Conservation (phyloP, 2,888 invertebrate genomes). For the Lepidocyrtoides sp. region DNA sequence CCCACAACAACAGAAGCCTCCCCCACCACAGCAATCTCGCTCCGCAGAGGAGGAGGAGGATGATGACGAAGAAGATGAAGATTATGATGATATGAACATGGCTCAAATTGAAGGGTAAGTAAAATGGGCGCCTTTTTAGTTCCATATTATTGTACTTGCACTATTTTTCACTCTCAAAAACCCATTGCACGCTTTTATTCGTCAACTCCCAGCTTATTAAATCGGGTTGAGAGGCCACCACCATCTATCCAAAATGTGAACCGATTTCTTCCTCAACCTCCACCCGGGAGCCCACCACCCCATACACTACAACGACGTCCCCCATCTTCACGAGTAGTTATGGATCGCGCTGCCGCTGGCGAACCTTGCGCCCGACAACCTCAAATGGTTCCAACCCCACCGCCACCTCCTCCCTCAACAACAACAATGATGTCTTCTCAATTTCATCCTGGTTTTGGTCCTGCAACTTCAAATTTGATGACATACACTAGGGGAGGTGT, state of each 20-base stretch:
- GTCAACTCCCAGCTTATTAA: conserved; percentile 45
- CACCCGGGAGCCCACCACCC: conserved; percentile 14
- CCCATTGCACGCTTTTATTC: too few species aligned
- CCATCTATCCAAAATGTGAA: background rate
- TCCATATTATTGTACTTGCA: background rate
- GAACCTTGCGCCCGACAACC: conserved; percentile 37
- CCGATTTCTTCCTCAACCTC: conserved; percentile 48
- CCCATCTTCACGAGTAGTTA: background rate
- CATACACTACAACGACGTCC: background rate
- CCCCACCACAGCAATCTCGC: conserved; percentile 27
- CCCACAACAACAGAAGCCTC: conserved; percentile 15
- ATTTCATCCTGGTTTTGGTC: conserved; percentile 58
- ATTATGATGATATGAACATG: conserved; percentile 69
- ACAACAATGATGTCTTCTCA: background rate
- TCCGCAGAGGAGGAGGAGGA: conserved; percentile 69
- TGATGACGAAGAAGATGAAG: conserved; percentile 72
- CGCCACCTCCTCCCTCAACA: background rate
- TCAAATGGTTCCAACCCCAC: background rate
- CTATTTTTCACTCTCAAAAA: too few species aligned
- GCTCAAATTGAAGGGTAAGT: conserved; percentile 78
- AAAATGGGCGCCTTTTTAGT: too few species aligned
- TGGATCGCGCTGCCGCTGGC: conserved; percentile 46
- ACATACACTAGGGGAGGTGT: background rate
- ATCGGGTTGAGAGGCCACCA: conserved; percentile 30
- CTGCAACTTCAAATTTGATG: conserved; percentile 63